A percentile compares a stretch with the other conserved stretches of the same genome.
These are phyloP conservation scores for Bugula neritina DNA, from an alignment of 2,888 invertebrate genomes.

Conservation along the genomic window DNA sequence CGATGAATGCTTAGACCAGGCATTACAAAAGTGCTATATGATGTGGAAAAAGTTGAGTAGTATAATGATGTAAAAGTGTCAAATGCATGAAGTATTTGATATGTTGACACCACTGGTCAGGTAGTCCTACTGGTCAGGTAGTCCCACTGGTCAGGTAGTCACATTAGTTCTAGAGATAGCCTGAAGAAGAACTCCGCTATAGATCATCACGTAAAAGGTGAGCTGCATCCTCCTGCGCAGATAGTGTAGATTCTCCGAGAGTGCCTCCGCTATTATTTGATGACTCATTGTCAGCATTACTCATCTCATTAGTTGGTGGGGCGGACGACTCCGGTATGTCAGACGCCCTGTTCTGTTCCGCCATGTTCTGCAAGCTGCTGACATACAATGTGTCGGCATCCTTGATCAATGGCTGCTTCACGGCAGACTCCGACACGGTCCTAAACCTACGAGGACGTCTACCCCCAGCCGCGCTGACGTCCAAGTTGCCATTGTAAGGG, in stretches of 20 bases:
- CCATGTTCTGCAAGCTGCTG: conserved; percentile 1
- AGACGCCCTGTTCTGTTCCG: not conserved
- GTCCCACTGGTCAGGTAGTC: no score
- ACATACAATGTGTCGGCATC: not conserved
- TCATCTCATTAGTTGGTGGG: not conserved
- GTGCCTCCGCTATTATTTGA: not conserved
- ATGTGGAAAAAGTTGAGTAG: no score
- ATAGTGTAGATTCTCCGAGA: not conserved
- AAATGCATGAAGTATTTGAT: no score
- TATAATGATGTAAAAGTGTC: no score
- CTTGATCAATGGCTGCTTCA: not conserved
- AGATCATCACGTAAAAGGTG: no score
- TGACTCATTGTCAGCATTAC: not conserved
- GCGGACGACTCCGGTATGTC: not conserved
- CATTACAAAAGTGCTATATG: no score
- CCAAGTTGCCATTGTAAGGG: conserved; percentile 1
- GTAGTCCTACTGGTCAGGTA: no score
- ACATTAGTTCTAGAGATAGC: no score
- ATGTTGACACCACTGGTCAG: no score
- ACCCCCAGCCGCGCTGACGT: not conserved
- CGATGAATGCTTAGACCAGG: no score
- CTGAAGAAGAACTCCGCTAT: no score
- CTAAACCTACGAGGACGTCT: conserved; percentile 14
- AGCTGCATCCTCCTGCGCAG: not conserved
- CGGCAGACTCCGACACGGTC: conserved; percentile 16